Percentiles rank a stretch among this genome's conserved stretches.
Conservation (phyloP, 1,140 invertebrate genomes). For the Drosophila pseudoananassae region DNA sequence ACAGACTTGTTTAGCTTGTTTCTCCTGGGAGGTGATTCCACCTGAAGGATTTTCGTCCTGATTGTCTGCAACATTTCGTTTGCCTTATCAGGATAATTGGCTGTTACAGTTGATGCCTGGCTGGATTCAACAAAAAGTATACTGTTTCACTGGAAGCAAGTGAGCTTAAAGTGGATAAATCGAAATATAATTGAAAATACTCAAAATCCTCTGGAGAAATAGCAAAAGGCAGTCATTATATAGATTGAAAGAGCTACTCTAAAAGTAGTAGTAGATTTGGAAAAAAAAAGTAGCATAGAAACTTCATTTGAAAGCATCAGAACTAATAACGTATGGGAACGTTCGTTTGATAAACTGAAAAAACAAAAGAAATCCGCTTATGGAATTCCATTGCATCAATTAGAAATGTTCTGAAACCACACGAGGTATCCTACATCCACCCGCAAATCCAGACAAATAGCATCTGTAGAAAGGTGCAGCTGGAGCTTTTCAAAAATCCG, state of each 20-base stretch:
- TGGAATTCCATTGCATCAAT: constrained; percentile 57
- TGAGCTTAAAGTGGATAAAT: neutral
- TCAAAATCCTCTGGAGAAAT: too few relatives aligned
- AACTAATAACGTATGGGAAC: constrained; percentile 10
- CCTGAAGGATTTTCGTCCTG: constrained; percentile 43
- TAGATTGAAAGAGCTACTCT: too few relatives aligned
- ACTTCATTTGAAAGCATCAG: constrained; percentile 4
- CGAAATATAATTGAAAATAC: neutral
- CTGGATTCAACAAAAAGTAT: constrained; percentile 23
- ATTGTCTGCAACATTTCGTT: constrained; percentile 34
- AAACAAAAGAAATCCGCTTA: constrained; percentile 68
- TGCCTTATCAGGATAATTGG: constrained; percentile 47
- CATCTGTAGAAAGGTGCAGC: constrained; percentile 25
- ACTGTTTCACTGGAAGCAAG: constrained; percentile 8
- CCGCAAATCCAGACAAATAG: neutral
- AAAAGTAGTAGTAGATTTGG: too few relatives aligned
- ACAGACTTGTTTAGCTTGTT: constrained; percentile 17
- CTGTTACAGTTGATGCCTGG: constrained; percentile 39
- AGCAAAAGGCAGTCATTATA: too few relatives aligned
- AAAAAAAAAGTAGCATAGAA: neutral
- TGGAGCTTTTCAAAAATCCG: constrained; percentile 22
- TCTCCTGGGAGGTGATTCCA: constrained; percentile 40
- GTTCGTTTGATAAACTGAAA: constrained; percentile 36
- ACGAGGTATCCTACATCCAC: neutral
- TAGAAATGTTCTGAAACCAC: constrained; percentile 56